Conservation (phyloP, 2,797 vertebrate genomes). For the Sylvia borin region DNA sequence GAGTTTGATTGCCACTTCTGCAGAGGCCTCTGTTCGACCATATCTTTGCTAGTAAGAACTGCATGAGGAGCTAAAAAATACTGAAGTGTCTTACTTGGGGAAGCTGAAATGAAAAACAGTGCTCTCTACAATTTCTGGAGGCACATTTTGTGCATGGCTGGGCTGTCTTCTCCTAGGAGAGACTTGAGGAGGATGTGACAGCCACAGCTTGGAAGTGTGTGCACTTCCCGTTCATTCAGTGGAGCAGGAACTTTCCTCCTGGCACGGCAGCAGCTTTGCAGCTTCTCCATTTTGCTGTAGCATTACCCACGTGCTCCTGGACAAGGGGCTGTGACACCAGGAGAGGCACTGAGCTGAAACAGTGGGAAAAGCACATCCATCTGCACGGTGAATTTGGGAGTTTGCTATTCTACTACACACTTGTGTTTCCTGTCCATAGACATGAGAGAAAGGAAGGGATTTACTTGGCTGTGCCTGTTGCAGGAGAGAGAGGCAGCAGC, state of each 20-base stretch:
- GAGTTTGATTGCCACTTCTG: background rate
- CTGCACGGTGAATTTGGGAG: background rate
- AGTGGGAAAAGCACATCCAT: background rate
- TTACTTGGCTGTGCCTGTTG: background rate
- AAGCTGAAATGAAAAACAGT: background rate
- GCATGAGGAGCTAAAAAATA: background rate
- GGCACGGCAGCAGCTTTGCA: background rate
- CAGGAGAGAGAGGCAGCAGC: background rate
- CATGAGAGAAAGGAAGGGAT: background rate
- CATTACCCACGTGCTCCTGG: fast-evolving
- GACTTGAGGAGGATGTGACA: background rate
- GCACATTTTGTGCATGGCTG: background rate
- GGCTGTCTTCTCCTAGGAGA: background rate
- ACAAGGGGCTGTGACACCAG: background rate
- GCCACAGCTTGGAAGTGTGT: fast-evolving
- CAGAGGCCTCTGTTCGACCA: background rate
- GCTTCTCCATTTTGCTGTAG: background rate
- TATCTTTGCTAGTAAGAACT: background rate
- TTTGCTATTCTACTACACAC: background rate
- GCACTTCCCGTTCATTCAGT: background rate
- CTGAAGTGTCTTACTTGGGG: fast-evolving
- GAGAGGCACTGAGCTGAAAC: background rate
- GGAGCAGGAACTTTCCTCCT: background rate
- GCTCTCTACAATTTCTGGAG: background rate
- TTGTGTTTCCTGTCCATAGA: background rate